Evolutionary conservation across 2,797 vertebrate species (phyloP).

Genomic region (Strix occidentalis): DNA sequence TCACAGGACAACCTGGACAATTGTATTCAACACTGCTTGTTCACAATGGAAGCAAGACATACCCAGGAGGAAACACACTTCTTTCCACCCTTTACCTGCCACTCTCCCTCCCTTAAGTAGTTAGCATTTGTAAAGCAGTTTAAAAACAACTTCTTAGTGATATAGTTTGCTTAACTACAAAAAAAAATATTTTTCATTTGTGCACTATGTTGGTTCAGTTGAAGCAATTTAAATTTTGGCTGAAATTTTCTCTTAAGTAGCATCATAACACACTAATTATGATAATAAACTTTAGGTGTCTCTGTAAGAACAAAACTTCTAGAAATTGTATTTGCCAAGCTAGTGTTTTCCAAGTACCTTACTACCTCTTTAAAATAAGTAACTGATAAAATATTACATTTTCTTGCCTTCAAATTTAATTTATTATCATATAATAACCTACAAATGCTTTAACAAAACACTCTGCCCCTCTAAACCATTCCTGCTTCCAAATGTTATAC

Average conservation of each 20-base stretch:
- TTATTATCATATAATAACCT: background rate
- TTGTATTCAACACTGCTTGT: background rate
- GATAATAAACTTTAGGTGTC: background rate
- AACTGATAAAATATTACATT: background rate
- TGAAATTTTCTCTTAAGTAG: background rate
- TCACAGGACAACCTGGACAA: background rate
- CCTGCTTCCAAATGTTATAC: background rate
- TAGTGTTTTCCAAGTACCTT: background rate
- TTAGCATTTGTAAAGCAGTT: background rate
- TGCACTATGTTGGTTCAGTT: background rate
- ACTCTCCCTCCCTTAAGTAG: background rate
- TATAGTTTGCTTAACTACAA: background rate
- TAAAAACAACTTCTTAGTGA: background rate
- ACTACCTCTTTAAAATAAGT: background rate
- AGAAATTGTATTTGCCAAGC: background rate
- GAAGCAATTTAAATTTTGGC: background rate
- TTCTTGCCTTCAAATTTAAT: background rate
- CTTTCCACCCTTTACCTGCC: background rate
- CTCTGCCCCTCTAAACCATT: background rate
- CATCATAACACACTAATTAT: background rate
- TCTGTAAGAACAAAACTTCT: background rate
- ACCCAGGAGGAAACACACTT: background rate
- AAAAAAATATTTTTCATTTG: background rate
- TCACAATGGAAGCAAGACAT: background rate
- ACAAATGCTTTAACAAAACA: background rate